Base-by-base conservation (phyloP, 2,113 vertebrate species). In the Corvus moneduloides region DNA sequence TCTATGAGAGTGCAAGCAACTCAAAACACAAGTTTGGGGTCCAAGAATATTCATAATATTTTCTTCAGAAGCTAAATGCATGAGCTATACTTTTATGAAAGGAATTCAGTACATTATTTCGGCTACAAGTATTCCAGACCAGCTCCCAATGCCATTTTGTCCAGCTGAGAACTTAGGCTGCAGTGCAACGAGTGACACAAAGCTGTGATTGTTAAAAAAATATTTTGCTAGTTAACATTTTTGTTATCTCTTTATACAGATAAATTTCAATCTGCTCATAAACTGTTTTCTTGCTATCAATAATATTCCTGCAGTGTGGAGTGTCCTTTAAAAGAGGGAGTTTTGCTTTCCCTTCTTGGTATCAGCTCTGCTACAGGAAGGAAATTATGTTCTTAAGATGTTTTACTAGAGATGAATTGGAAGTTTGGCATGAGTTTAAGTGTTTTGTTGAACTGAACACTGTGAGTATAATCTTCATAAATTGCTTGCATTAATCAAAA, bases 351-450 rank as follows among this genome's bases (percentile, higher is more conserved):
- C 4, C 27, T 90, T 87, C 44, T 83, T 68, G 19, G 23, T 90
- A 73, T 83, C 74, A 72, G 48, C 35, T 91, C 56, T 91, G 48
- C 27, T 23, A 59, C 56, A 72, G 30, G 35, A 72, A 68, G 7
- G 49, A 94, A 96, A 91, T 89, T 56, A 75, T 28, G 3, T 85
- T 89, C 43, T 62, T 91, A 72, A 44, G 30, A 11, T 85, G 61
- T 91, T 94, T 87, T 87, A 81, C 39, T 72, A 44, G 48, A 76
- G 48, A 74, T 48, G 74, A 91, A 84, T 94, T 86, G 93, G 58
- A 83, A 94, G 46, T 94, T 78, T 93, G 51, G 79, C 54, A 66
- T 52, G 49, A 75, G 28, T 51, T 56, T 68, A 89, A 93, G 54
- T 79, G 22, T 54, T 93, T 90, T 95, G 82, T 87, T 88, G 41